A percentile compares a stretch with the other conserved stretches of the same genome.
phyloP scores from a whole-genome alignment of 1,140 invertebrate genomes.

The Papilio polytes region DNA sequence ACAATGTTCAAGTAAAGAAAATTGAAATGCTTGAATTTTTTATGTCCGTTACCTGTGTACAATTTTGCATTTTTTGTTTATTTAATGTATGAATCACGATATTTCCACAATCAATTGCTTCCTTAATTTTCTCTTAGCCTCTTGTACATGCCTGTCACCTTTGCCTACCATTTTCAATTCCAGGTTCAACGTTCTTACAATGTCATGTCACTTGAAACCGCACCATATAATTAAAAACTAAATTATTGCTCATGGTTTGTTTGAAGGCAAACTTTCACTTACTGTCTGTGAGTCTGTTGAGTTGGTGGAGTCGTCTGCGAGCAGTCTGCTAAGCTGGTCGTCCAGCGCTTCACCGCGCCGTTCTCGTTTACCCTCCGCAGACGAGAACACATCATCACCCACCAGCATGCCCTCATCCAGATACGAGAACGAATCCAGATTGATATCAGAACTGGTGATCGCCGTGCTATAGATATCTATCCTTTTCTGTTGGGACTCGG shows the following conservation, averaged over 20 bases:
- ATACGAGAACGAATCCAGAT: conserved; percentile 83
- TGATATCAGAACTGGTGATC: conserved; percentile 80
- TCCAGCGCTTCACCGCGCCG: conserved; percentile 54
- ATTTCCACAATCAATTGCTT: neutral
- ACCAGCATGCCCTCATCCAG: conserved; percentile 78
- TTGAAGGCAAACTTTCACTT: conserved; percentile 74
- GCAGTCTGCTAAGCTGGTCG: conserved; percentile 67
- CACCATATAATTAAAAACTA: conserved; percentile 56
- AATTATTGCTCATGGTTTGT: conserved; percentile 71
- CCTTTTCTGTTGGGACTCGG: conserved; percentile 74
- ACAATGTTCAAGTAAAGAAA: neutral
- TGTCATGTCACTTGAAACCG: conserved; percentile 60
- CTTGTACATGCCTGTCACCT: conserved; percentile 27
- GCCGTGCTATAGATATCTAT: conserved; percentile 82
- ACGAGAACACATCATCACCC: conserved; percentile 74
- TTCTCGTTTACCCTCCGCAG: conserved; percentile 55
- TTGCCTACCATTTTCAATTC: neutral
- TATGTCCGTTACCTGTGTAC: neutral
- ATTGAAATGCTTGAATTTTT: neutral
- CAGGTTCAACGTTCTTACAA: neutral
- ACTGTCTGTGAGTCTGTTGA: conserved; percentile 72
- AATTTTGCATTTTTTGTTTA: neutral
- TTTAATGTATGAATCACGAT: neutral
- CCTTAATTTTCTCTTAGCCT: conserved; percentile 11
- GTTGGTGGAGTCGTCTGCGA: conserved; percentile 66